phyloP scores from a whole-genome alignment of 2,797 vertebrate species.

The Ispidina picta region DNA sequence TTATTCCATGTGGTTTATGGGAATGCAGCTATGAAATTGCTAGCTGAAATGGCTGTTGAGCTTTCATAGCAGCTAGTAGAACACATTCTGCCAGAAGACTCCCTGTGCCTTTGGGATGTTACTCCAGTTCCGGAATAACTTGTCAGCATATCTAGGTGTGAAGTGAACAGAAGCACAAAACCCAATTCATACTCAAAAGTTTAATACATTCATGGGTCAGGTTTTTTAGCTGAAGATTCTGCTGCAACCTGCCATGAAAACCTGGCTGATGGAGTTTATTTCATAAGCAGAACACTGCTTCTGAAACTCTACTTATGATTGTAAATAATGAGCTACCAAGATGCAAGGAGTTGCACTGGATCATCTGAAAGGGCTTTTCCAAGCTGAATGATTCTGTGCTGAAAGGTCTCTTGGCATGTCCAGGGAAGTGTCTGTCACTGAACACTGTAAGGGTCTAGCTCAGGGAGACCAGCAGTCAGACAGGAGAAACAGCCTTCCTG shows the following conservation, averaged over 20 bases:
- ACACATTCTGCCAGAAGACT: not conserved
- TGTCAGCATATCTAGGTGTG: not conserved
- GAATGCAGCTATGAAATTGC: not conserved
- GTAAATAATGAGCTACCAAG: not conserved
- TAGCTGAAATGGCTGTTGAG: not conserved
- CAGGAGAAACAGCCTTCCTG: not conserved
- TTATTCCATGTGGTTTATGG: not conserved
- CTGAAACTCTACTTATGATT: not conserved
- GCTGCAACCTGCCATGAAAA: fast-evolving
- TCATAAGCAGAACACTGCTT: not conserved
- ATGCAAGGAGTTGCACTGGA: not conserved
- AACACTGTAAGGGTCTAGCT: not conserved
- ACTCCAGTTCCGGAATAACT: not conserved
- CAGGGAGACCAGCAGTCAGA: not conserved
- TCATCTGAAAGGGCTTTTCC: not conserved
- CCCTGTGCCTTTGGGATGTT: not conserved
- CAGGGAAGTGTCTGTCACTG: not conserved
- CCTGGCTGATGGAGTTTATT: not conserved
- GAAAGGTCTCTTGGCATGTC: not conserved
- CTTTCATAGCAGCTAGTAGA: not conserved
- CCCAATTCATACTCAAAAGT: not conserved
- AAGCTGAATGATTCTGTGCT: not conserved
- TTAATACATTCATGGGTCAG: not conserved
- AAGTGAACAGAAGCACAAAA: not conserved
- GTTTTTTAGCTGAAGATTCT: not conserved